phyloP scores from a whole-genome alignment of 2,797 vertebrate genomes.

The Macroramphosus scolopax region DNA sequence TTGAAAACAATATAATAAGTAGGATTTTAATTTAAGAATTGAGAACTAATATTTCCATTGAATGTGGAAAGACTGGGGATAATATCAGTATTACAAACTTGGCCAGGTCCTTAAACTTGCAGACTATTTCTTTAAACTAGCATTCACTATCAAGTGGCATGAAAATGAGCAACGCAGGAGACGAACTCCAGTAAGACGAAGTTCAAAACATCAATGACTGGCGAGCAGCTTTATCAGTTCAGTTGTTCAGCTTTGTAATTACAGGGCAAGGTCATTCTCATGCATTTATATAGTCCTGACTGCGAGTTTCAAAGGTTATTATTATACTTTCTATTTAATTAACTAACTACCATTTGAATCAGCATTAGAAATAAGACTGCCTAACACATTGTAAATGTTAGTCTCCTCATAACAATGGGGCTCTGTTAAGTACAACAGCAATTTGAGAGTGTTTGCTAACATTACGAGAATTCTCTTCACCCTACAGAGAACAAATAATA shows the following conservation, averaged over 20 bases:
- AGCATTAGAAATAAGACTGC: too few species aligned
- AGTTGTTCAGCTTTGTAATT: constrained; percentile 14
- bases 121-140: constrained; percentile 17
- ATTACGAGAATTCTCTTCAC: too few species aligned
- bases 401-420: too few species aligned
- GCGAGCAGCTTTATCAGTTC: constrained; percentile 15
- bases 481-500: too few species aligned
- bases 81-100: constrained; percentile 1
- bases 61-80: background rate
- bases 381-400: too few species aligned
- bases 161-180: constrained; percentile 7
- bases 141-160: constrained; percentile 30
- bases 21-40: constrained; percentile 10
- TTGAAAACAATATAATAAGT: constrained; percentile 1
- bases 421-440: too few species aligned
- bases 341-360: too few species aligned
- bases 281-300: background rate
- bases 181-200: constrained; percentile 27
- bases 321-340: too few species aligned
- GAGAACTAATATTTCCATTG: too few species aligned
- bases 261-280: constrained; percentile 28
- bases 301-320: background rate
- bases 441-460: too few species aligned
- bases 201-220: constrained; percentile 34
- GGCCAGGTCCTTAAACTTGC: constrained; percentile 4